Base-by-base conservation (phyloP, 2,797 vertebrate genomes). In the Sorex maritimensis region DNA sequence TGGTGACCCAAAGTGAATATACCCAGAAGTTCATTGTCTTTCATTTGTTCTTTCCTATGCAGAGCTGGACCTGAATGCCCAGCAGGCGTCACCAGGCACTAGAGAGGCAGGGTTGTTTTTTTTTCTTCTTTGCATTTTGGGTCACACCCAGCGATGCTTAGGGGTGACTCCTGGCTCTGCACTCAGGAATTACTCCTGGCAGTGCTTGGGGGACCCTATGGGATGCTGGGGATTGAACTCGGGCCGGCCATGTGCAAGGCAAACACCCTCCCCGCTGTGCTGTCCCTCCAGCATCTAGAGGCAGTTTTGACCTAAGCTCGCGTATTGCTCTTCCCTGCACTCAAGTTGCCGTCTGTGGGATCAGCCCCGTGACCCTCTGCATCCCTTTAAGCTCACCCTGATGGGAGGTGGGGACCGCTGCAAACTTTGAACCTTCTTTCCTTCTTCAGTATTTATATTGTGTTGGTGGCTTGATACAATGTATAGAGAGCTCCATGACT, bases 291-390 rank as follows among this genome's bases (percentile, higher is more conserved):
- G 41, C 41, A 44, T 44, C 5, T 44, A 7, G 0, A 67, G 88
- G 84, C 30, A 78, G 86, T 34, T 44, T 21, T 28, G 23, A 38
- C 26, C 26, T 73, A 74, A 90, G 38, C 21, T 17, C 15, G 21
- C 0, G 0, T 17, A 6, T 41, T 15, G 38, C 23, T 30, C 12
- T 69, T 46, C 17, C 49, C 30, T 71, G 21, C 21, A 44, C 26
- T 44, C 24, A 30, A 4, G 2, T 4, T 23, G 13, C n/a, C 13
- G 23, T 30, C 28, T 7, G 55, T 74, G 4, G 61, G 10, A 49
- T 63, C 41, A 58, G 34, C 63, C 0, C 5, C 1, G 0, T 26
- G 2, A 34, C 41, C 68, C 11, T 1, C 0, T 30, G 0, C 10
- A 19, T 85, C 23, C 65, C 13, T 38, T 65, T 38, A 0, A 26